These are phyloP conservation scores for Teleiodes luculella DNA, from an alignment of 2,888 invertebrate species.

Conservation along the genomic window DNA sequence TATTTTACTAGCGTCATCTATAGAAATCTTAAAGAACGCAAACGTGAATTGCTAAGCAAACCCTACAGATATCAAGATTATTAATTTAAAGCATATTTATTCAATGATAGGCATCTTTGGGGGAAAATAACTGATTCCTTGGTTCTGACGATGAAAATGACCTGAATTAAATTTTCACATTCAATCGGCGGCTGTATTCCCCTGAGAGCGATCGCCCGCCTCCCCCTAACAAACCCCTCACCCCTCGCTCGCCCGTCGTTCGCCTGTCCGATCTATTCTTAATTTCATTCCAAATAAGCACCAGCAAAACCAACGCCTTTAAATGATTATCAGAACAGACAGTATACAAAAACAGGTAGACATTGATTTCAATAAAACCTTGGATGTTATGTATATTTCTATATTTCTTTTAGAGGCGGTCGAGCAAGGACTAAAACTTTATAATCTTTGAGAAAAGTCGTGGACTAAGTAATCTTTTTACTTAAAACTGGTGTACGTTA, in stretches of 20 bases:
- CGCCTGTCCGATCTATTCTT: conserved; percentile 51
- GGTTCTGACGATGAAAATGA: conserved; percentile 62
- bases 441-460: too few species aligned
- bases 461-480: too few species aligned
- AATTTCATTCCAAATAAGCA: conserved; percentile 32
- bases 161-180: conserved; percentile 75
- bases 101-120: conserved; percentile 54
- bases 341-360: background rate
- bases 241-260: conserved; percentile 27
- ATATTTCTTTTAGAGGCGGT: too few species aligned
- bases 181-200: conserved; percentile 70
- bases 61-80: background rate
- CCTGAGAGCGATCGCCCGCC: conserved; percentile 58
- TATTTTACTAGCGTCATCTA: too few species aligned
- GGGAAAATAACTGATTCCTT: conserved; percentile 67
- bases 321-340: conserved; percentile 21
- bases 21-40: conserved; percentile 19
- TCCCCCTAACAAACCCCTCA: conserved; percentile 24
- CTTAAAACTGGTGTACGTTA: too few species aligned
- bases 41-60: conserved; percentile 8
- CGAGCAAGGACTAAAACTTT: too few species aligned
- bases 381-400: too few species aligned
- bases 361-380: too few species aligned
- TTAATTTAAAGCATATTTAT: conserved; percentile 12
- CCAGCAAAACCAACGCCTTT: conserved; percentile 17